phyloP scores from a whole-genome alignment of 2,888 invertebrate species.

The Synergus japonicus region DNA sequence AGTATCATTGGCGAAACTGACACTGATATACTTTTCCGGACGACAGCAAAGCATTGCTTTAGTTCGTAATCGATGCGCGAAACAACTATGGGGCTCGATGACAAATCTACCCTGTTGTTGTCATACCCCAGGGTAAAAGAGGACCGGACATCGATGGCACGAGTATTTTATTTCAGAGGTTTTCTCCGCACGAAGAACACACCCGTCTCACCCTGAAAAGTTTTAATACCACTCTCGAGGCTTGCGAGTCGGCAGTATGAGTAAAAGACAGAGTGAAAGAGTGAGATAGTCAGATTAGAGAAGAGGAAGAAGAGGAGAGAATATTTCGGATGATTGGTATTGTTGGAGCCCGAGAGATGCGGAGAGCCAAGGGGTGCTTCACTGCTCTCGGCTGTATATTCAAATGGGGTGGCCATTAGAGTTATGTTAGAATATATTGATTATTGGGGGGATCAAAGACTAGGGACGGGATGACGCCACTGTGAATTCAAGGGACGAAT shows the following conservation, averaged over 20 bases:
- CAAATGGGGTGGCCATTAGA: slow-evolving; percentile 77
- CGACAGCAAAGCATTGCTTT: slow-evolving; percentile 24
- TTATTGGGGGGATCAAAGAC: slow-evolving; percentile 77
- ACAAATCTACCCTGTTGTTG: slow-evolving; percentile 59
- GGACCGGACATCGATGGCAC: slow-evolving; percentile 59
- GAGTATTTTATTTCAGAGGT: slow-evolving; percentile 62
- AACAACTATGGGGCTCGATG: slow-evolving; percentile 56
- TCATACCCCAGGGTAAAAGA: slow-evolving; percentile 54
- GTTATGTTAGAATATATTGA: slow-evolving; percentile 77
- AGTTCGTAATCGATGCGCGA: slow-evolving; percentile 45
- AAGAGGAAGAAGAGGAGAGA: slow-evolving; percentile 57
- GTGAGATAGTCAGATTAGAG: slow-evolving; percentile 46
- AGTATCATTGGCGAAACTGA: not conserved
- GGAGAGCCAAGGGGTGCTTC: slow-evolving; percentile 64
- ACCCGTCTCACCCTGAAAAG: slow-evolving; percentile 68
- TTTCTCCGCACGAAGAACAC: slow-evolving; percentile 53
- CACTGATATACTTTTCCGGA: not conserved
- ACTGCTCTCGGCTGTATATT: slow-evolving; percentile 67
- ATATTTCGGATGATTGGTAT: slow-evolving; percentile 76
- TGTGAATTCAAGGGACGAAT: slow-evolving; percentile 47
- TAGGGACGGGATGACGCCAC: slow-evolving; percentile 70
- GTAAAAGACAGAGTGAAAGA: slow-evolving; percentile 57
- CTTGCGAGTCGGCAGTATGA: slow-evolving; percentile 61
- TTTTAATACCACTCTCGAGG: slow-evolving; percentile 74
- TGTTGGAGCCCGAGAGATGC: slow-evolving; percentile 65